phyloP scores from a whole-genome alignment of 1,140 invertebrate species.

The Leptinotarsa defecta region DNA sequence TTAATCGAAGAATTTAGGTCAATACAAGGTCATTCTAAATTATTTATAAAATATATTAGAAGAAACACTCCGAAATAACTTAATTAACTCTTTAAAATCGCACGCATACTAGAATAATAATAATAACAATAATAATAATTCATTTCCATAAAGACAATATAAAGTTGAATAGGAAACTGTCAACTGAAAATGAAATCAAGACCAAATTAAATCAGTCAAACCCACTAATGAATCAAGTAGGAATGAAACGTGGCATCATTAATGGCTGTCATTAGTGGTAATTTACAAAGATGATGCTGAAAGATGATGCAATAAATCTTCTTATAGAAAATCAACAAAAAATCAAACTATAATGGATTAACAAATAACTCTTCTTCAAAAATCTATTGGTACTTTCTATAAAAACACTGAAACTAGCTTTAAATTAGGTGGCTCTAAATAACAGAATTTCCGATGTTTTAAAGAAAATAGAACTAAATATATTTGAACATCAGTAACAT shows the following conservation, averaged over 20 bases:
- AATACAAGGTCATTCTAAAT: not conserved
- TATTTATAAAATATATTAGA: not conserved
- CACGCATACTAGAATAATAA: not conserved
- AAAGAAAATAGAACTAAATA: too few relatives aligned
- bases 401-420: slow-evolving; percentile 13
- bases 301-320: slow-evolving; percentile 23
- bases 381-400: slow-evolving; percentile 20
- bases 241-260: slow-evolving; percentile 22
- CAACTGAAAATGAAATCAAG: not conserved
- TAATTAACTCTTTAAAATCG: not conserved
- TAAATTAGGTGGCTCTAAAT: too few relatives aligned
- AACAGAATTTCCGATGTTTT: too few relatives aligned
- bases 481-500: too few relatives aligned
- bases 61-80: not conserved
- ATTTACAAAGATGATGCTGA: slow-evolving; percentile 27
- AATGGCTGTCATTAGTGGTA: slow-evolving; percentile 25
- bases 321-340: slow-evolving; percentile 22
- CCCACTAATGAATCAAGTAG: not conserved
- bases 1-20: not conserved
- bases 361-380: slow-evolving; percentile 14
- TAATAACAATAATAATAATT: not conserved
- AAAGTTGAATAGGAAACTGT: too few relatives aligned
- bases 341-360: not conserved
- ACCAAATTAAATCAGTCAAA: slow-evolving; percentile 9
- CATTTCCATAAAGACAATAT: not conserved